phyloP scores from a whole-genome alignment of 2,888 invertebrate species.

The Lithophane ornitopus region DNA sequence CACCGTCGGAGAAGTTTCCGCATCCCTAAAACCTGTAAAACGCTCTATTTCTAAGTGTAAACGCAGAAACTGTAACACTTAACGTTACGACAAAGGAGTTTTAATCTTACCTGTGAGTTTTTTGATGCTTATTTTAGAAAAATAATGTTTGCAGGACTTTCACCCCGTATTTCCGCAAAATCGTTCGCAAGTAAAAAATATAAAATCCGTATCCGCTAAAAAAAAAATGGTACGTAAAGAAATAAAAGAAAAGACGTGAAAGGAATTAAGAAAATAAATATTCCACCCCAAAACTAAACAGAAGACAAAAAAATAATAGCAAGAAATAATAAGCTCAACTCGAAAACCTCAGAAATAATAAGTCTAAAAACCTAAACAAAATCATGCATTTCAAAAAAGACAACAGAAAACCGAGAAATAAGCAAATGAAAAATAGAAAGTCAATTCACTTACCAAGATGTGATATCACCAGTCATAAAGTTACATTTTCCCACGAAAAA shows the following conservation, averaged over 20 bases:
- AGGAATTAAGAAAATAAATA: background rate
- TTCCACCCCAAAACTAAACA: background rate
- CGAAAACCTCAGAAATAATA: background rate
- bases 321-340: background rate
- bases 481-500: conserved; percentile 10
- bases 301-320: background rate
- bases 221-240: background rate
- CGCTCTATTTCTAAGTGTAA: background rate
- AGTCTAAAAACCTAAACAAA: conserved; percentile 22
- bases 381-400: background rate
- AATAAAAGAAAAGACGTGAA: background rate
- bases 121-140: no score
- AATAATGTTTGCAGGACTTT: background rate
- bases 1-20: background rate
- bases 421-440: conserved; percentile 11
- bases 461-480: background rate
- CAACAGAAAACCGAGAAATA: conserved; percentile 31
- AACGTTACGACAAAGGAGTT: background rate
- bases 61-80: background rate
- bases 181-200: background rate
- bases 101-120: background rate
- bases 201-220: background rate
- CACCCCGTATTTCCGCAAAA: background rate
- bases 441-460: conserved; percentile 38
- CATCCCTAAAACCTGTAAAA: conserved; percentile 2